Evolutionary conservation across 2,888 invertebrate genomes (phyloP), one percentile per base, ranked within the genome.

Genomic region (Lydus trimaculatus): DNA sequence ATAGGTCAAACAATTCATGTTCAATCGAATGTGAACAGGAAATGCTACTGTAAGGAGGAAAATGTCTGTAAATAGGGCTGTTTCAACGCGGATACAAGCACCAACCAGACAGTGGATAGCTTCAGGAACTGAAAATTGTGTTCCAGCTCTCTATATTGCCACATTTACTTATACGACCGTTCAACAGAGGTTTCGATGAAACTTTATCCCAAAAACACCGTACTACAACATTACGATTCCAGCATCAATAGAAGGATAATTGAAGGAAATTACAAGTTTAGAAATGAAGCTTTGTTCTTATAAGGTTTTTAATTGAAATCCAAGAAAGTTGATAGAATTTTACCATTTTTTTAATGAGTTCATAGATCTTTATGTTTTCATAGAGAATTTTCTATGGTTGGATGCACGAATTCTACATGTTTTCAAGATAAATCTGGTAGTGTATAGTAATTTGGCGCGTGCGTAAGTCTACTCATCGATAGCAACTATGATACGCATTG

Each of bases 11-110:
- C 85, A 85, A 85, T 85, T 83, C 83, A 80, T 74, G 83, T 75
- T 81, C 83, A 85, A 83, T 85, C 84, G 83, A 81, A 84, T 79
- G 85, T 84, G 83, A 85, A 85, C 79, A 82, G 84, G 85, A 84
- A 85, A 84, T 80, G 84, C 84, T 81, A 80, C 80, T 81, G 83
- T 84, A 84, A 84, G 84, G 82, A 84, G 84, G 83, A 85, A 84
- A 85, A 84, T 83, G 84, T 81, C 84, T 84, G 84, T 83, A 83
- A 84, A 84, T 84, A 82, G 84, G 81, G 75, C 80, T 81, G 81
- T 84, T 83, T 80, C 80, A 79, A 75, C 80, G 79, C 81, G 78
- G 75, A 74, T 72, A 66, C 75, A 78, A 80, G 77, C 76, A 74
- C 76, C 77, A 77, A 73, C 73, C 71, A 73, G 48, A 48, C 48